Conservation (phyloP, 2,113 vertebrate species). For the Phainopepla nitens region DNA sequence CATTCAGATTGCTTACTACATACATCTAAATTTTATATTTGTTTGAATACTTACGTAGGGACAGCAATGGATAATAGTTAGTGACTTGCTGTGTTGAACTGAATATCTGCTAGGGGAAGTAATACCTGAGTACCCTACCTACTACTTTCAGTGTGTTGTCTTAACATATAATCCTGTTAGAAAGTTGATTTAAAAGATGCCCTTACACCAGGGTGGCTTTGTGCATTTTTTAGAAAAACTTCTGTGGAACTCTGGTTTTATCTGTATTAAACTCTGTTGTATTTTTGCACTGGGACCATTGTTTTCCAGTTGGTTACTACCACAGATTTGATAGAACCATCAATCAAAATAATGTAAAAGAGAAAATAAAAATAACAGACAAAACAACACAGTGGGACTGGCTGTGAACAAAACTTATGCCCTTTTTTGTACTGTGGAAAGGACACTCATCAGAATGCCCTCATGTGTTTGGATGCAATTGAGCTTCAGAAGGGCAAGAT, state of each 20-base stretch:
- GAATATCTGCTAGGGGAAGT: not conserved
- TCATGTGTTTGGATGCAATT: constrained; percentile 10
- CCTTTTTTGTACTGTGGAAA: not conserved
- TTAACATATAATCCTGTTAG: not conserved
- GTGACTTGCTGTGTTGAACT: not conserved
- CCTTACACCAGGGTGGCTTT: not conserved
- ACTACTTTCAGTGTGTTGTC: not conserved
- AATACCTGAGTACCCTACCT: not conserved
- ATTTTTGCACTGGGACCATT: constrained; percentile 2
- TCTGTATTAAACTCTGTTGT: not conserved
- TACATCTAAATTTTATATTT: not conserved
- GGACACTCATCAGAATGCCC: not conserved
- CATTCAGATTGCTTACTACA: not conserved
- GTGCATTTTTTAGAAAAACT: not conserved
- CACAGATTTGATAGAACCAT: constrained; percentile 8
- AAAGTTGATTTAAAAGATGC: not conserved
- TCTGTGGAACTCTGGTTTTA: not conserved
- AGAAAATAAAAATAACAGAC: not conserved
- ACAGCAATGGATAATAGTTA: not conserved
- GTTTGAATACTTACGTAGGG: not conserved
- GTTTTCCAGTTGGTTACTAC: not conserved
- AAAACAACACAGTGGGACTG: not conserved
- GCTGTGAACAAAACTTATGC: not conserved
- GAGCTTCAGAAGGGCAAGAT: not conserved
- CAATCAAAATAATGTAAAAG: not conserved